Evolutionary conservation across 1,140 invertebrate genomes (phyloP), one percentile per base, ranked within the genome.

Genomic region (Neodiprion lecontei): DNA sequence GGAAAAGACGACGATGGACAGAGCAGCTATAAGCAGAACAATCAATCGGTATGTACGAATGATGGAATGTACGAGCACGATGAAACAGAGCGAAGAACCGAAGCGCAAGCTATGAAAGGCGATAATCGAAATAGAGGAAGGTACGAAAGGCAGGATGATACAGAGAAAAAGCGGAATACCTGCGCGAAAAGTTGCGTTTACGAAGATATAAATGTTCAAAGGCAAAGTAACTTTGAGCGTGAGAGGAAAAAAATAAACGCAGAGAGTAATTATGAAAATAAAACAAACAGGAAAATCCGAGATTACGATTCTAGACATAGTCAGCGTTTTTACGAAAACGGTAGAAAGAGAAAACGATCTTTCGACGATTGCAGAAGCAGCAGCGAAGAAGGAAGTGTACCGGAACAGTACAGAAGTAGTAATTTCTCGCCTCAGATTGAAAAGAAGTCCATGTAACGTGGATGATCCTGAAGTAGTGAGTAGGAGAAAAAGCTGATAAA

Each of bases 351-450:
- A 69, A 69, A 69, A 47, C 12, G 67, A 23, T 71, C 70, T 14
- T 17, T 71, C 11, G 70, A 71, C 12, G 48, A 40, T 11, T 14
- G 17, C 5, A 71, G 23, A 47, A 71, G 40, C 9, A 69, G 75
- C 14, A 79, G 78, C 48, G 79, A 81, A n/a, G 78, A 80, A 0
- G 79, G 80, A 14, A 79, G 75, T 74, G 76, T 78, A 14, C 79
- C 79, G 0, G 78, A 76, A 11, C 81, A 82, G 75, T 80, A 82
- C 49, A 77, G 72, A 77, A 76, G 69, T 8, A 78, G 81, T n/a
- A 82, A 80, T 74, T 72, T 76, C 23, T 66, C 14, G 28, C 28
- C 2, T 12, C 61, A 7, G 12, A 14, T 21, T 65, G 7, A 17
- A 14, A 65, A 65, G 61, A 65, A 65, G 61, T 14, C 61, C 61